A percentile compares a stretch with the other conserved stretches of the same genome.
These are phyloP conservation scores for Cantharis flavilabris DNA, from an alignment of 2,888 invertebrate species.

Conservation along the genomic window DNA sequence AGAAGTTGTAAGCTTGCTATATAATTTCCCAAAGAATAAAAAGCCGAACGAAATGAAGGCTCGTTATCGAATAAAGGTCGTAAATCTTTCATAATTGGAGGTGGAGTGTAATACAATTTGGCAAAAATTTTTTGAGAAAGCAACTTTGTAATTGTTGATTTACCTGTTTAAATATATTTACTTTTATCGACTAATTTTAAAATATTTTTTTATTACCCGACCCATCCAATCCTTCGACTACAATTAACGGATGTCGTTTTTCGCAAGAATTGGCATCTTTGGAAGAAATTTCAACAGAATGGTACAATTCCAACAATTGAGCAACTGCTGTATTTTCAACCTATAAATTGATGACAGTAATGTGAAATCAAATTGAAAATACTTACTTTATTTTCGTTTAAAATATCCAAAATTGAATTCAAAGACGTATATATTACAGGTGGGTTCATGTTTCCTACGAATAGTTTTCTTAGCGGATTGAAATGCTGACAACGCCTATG, in stretches of 20 bases:
- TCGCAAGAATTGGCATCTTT: conserved; percentile 5
- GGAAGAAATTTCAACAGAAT: conserved; percentile 30
- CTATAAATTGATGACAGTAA: conserved; percentile 32
- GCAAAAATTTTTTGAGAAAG: conserved; percentile 49
- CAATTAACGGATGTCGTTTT: conserved; percentile 52
- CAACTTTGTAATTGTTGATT: conserved; percentile 51
- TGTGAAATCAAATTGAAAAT: background rate
- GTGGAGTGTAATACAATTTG: conserved; percentile 51
- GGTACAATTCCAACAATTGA: conserved; percentile 44
- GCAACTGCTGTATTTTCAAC: conserved; percentile 38
- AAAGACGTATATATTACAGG: conserved; percentile 36
- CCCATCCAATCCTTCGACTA: conserved; percentile 58
- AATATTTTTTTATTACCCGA: conserved; percentile 44
- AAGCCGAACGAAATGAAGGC: conserved; percentile 49
- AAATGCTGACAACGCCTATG: too few relatives aligned
- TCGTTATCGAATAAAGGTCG: conserved; percentile 50
- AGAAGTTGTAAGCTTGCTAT: conserved; percentile 53
- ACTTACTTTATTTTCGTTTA: conserved; percentile 37
- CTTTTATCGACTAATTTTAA: background rate
- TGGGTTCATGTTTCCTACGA: background rate
- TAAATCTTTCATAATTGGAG: conserved; percentile 47
- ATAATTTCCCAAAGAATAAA: conserved; percentile 57
- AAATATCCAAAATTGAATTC: conserved; percentile 34
- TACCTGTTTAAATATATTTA: conserved; percentile 45
- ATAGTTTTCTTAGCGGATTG: background rate